Base-by-base conservation (phyloP, 2,888 invertebrate genomes). In the Augochlorella aurata region DNA sequence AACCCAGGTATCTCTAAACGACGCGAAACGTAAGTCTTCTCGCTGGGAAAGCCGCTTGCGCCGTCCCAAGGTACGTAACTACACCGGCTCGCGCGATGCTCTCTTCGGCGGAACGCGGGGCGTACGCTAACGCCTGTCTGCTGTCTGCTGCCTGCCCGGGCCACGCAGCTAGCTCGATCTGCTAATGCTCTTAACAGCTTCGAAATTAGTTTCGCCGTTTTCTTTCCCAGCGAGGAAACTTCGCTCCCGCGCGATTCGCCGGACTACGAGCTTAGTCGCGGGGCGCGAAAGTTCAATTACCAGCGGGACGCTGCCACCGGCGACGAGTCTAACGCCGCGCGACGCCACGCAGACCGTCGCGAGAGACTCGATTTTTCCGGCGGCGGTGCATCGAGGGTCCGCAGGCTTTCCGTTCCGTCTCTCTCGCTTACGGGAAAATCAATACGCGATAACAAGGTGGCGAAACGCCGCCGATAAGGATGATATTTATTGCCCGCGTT, bases 381-480 rank as follows among this genome's bases (percentile, higher is more conserved):
- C 38, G 38, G 1, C 38, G 38, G 38, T 38, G 38, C 38, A 38
- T 38, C 38, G 38, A 38, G 38, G 38, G 38, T 38, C 38, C 38
- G 38, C 38, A 7, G 5, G 38, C 38, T 38, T 38, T 38, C 38
- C 38, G 38, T 38, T 7, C 38, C 38, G 5, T 38, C 38, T 38
- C 7, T 38, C 38, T 5, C 38, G 38, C 38, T 38, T 5, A 38
- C 45, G 50, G 44, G 78, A 87, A 88, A 87, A 90, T 90, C 89
- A 77, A 89, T 90, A 89, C 85, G 79, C 87, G 82, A 85, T 86
- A 89, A 88, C 87, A 85, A 89, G 89, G 88, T 87, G 89, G 83
- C 78, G 88, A 90, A 89, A 88, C 81, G 78, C 78, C 74, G 68
- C 82, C 79, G 89, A 89, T 90, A 89, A 90, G 79, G 84, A 71